phyloP scores from a whole-genome alignment of 2,888 invertebrate species.

The Drosophila recens region DNA sequence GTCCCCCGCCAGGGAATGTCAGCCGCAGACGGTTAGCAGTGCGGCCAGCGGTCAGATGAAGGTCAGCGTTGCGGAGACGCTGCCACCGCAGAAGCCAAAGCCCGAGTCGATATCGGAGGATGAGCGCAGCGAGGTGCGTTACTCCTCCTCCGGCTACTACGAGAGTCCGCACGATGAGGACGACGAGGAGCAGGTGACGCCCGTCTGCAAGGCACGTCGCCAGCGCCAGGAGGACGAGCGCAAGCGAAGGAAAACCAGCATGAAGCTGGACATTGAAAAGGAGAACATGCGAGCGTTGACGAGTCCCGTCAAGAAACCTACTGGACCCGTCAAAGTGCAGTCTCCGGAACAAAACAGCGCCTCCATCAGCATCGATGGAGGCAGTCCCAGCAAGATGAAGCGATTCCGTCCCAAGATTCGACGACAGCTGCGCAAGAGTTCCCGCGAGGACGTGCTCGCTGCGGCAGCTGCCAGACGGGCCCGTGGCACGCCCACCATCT shows the following conservation, averaged over 20 bases:
- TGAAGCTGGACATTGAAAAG: slow-evolving; percentile 90
- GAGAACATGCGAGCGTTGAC: slow-evolving; percentile 87
- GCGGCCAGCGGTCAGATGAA: slow-evolving; percentile 33
- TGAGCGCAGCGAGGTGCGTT: slow-evolving; percentile 89
- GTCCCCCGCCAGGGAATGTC: slow-evolving; percentile 65
- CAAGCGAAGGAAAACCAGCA: slow-evolving; percentile 90
- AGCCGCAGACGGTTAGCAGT: slow-evolving; percentile 57
- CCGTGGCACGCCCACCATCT: slow-evolving; percentile 57
- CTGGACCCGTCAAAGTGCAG: slow-evolving; percentile 39
- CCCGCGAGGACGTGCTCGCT: slow-evolving; percentile 80
- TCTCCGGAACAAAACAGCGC: slow-evolving; percentile 79
- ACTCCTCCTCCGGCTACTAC: slow-evolving; percentile 91
- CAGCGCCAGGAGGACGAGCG: slow-evolving; percentile 90
- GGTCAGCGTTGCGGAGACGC: slow-evolving; percentile 33
- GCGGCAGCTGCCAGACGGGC: slow-evolving; percentile 69
- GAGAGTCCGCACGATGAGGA: slow-evolving; percentile 90
- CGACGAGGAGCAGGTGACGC: slow-evolving; percentile 68
- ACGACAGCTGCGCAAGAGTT: slow-evolving; percentile 82
- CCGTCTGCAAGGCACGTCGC: slow-evolving; percentile 72
- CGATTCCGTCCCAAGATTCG: slow-evolving; percentile 85
- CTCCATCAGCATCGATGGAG: slow-evolving; percentile 63
- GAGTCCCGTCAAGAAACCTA: slow-evolving; percentile 83
- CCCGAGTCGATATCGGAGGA: slow-evolving; percentile 89
- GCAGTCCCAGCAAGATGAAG: slow-evolving; percentile 85
- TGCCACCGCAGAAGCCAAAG: slow-evolving; percentile 80